A percentile compares a stretch with the other conserved stretches of the same genome.
These are phyloP conservation scores for Conomelus anceps DNA, from an alignment of 2,888 invertebrate species.

Conservation along the genomic window DNA sequence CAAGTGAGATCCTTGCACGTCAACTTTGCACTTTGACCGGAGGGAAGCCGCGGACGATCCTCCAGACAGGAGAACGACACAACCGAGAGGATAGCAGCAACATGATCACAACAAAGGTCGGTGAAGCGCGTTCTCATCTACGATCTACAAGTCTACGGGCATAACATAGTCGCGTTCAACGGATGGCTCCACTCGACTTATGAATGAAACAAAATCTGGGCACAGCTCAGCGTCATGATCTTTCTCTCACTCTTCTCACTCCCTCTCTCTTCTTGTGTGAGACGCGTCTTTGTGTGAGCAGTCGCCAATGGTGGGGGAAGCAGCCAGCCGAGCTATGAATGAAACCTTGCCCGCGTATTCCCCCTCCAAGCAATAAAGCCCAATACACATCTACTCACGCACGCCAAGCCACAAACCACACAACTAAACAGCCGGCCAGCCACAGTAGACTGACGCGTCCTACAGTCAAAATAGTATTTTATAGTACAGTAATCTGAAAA, in stretches of 20 bases:
- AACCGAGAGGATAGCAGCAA: too few species aligned
- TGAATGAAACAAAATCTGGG: background rate
- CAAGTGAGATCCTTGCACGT: too few species aligned
- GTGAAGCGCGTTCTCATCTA: background rate
- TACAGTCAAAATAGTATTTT: background rate
- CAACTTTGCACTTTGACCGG: background rate
- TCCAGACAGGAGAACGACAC: background rate
- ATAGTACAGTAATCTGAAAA: background rate
- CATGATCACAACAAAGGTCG: background rate
- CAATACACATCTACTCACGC: background rate
- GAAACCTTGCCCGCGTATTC: background rate
- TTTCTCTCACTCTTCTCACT: too few species aligned
- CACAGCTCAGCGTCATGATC: background rate
- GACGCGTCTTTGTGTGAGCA: background rate
- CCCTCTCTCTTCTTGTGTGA: background rate
- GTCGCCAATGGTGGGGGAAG: background rate
- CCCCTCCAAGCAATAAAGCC: background rate
- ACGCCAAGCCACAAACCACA: background rate
- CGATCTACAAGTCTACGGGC: background rate
- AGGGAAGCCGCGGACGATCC: background rate
- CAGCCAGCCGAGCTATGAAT: background rate
- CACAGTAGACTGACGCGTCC: conserved; percentile 5
- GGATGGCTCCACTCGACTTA: background rate
- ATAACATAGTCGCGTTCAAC: background rate
- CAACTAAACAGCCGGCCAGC: background rate